Evolutionary conservation across 2,113 vertebrate species (phyloP).

Genomic region (Dromas ardeola): DNA sequence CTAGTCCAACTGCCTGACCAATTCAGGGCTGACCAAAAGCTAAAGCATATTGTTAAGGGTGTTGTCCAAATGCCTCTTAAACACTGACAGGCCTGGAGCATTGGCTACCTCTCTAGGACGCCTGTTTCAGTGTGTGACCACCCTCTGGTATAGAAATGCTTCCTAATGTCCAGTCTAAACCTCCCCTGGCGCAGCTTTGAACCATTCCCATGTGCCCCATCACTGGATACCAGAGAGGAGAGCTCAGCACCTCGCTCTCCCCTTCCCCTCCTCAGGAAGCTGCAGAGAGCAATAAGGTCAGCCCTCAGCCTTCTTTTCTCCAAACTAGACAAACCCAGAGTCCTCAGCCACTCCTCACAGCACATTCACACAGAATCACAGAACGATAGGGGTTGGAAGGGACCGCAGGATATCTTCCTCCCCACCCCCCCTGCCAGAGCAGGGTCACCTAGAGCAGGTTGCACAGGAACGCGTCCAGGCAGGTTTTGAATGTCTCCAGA

Average conservation of each 20-base stretch:
- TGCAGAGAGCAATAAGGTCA: not conserved
- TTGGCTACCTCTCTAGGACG: not conserved
- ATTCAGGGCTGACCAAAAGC: not conserved
- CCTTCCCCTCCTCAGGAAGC: not conserved
- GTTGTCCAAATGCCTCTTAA: not conserved
- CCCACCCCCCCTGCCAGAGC: too few species aligned
- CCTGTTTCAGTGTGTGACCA: not conserved
- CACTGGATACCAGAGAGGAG: not conserved
- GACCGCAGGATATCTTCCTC: too few species aligned
- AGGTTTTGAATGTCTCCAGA: too few species aligned
- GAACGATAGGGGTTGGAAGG: too few species aligned
- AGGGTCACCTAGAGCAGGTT: too few species aligned
- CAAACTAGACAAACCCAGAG: not conserved
- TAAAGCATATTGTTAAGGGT: not conserved
- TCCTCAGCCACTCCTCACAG: not conserved
- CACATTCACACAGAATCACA: too few species aligned
- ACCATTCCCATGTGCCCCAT: fast-evolving
- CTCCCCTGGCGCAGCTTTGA: not conserved
- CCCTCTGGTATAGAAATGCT: not conserved
- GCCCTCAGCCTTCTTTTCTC: not conserved
- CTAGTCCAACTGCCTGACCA: not conserved
- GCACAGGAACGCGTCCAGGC: too few species aligned
- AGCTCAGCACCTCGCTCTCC: not conserved
- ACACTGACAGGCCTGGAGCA: not conserved
- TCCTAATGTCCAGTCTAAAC: not conserved